Conservation (phyloP, 2,797 vertebrate genomes). For the Sebastes umbrosus region DNA sequence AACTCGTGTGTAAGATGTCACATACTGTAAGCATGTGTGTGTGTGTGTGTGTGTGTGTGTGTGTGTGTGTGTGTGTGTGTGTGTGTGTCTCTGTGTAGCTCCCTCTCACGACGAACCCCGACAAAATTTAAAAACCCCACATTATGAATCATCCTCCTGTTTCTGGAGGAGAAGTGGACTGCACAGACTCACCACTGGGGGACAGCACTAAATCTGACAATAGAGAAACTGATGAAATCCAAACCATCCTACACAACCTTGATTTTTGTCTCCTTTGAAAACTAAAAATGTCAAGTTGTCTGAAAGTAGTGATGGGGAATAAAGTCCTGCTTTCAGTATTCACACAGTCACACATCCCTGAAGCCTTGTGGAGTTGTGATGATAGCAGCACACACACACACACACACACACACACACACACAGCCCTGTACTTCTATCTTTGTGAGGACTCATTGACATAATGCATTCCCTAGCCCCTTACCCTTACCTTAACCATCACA, state of each 20-base stretch:
- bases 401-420: neutral
- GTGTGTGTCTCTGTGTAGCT: constrained; percentile 14
- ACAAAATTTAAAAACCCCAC: constrained; percentile 13
- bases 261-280: constrained; percentile 17
- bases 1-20: constrained; percentile 24
- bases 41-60: constrained; percentile 19
- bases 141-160: constrained; percentile 43
- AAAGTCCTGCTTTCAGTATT: constrained; percentile 11
- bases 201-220: constrained; percentile 57
- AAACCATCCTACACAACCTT: constrained; percentile 32
- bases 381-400: constrained; percentile 4
- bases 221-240: constrained; percentile 20
- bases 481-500: too few relatives aligned
- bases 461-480: too few relatives aligned
- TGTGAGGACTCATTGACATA: too few relatives aligned
- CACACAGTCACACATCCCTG: constrained; percentile 9
- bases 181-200: constrained; percentile 58
- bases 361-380: constrained; percentile 25
- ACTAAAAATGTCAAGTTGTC: constrained; percentile 42
- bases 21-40: constrained; percentile 17
- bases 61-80: neutral
- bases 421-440: too few relatives aligned
- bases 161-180: constrained; percentile 33
- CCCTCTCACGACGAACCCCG: constrained; percentile 6
- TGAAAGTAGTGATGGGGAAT: neutral